Evolutionary conservation across 53 echinoderm and acorn worm species (phyloP).

Genomic region (Temnopleurus reevesii): DNA sequence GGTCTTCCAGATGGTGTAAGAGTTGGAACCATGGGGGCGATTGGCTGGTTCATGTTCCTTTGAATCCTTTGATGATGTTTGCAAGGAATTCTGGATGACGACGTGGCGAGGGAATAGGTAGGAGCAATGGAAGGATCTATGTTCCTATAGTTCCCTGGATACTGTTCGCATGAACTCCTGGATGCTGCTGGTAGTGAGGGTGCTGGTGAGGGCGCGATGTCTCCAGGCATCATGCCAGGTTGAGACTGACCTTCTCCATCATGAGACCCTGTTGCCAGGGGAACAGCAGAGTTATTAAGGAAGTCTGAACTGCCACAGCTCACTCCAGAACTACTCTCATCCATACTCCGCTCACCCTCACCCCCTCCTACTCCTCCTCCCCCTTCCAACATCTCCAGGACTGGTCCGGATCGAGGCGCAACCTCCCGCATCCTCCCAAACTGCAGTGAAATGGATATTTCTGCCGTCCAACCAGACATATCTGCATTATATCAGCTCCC

Average conservation of each 20-base stretch:
- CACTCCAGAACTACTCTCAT: constrained; percentile 37
- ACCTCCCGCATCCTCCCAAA: constrained; percentile 27
- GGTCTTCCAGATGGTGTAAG: neutral
- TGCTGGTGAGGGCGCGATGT: neutral
- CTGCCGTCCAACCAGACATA: constrained; percentile 59
- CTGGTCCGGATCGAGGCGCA: constrained; percentile 27
- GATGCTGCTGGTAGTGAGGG: neutral
- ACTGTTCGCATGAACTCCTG: neutral
- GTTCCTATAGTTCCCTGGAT: neutral
- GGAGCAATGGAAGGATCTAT: neutral
- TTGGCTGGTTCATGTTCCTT: neutral
- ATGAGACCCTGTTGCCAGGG: neutral
- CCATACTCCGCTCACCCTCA: neutral
- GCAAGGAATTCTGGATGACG: neutral
- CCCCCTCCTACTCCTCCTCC: neutral
- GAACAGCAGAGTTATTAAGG: neutral
- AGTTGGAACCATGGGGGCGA: neutral
- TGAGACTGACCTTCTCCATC: neutral
- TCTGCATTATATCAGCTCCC: neutral
- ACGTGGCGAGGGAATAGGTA: no score
- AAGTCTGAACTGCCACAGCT: constrained; percentile 16
- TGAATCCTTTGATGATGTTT: neutral
- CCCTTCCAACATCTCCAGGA: constrained; percentile 37
- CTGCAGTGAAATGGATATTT: constrained; percentile 52
- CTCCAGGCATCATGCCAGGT: neutral